Conservation (phyloP, 1,140 invertebrate genomes). For the Pachyrhynchus sulphureomaculatus region DNA sequence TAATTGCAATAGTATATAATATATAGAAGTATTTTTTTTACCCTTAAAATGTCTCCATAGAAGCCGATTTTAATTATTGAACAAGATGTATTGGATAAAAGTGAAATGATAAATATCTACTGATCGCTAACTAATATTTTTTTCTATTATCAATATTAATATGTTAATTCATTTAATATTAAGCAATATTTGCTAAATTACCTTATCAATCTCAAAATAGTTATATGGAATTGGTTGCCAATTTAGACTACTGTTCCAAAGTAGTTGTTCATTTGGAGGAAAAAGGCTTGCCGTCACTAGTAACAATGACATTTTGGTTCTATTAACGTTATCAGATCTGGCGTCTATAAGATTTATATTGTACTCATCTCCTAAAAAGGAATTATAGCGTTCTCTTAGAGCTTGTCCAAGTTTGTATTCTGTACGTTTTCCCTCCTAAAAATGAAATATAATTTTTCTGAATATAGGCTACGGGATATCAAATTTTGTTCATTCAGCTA, state of each 20-base stretch:
- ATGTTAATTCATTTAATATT: too few species aligned
- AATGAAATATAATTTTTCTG: too few species aligned
- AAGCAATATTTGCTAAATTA: neutral
- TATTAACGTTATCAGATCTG: constrained; percentile 51
- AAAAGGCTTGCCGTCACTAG: constrained; percentile 59
- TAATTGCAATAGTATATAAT: too few species aligned
- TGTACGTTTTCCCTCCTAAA: constrained; percentile 42
- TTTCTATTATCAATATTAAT: too few species aligned
- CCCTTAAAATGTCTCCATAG: too few species aligned
- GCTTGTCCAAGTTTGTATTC: constrained; percentile 64
- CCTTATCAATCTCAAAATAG: constrained; percentile 32
- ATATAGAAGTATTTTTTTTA: too few species aligned
- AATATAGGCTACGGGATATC: too few species aligned
- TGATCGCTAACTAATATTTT: too few species aligned
- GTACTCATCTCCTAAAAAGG: constrained; percentile 56
- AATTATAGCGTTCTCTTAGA: constrained; percentile 61
- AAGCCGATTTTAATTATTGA: too few species aligned
- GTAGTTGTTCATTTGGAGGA: constrained; percentile 50
- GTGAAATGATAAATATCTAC: too few species aligned
- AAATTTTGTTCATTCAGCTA: too few species aligned
- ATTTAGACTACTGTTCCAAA: constrained; percentile 54
- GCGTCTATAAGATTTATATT: constrained; percentile 57
- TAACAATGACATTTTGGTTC: constrained; percentile 61
- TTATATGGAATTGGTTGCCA: constrained; percentile 61
- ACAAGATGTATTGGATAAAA: too few species aligned